Evolutionary conservation across 2,113 vertebrate genomes (phyloP).

Genomic region (Urocitellus parryii): DNA sequence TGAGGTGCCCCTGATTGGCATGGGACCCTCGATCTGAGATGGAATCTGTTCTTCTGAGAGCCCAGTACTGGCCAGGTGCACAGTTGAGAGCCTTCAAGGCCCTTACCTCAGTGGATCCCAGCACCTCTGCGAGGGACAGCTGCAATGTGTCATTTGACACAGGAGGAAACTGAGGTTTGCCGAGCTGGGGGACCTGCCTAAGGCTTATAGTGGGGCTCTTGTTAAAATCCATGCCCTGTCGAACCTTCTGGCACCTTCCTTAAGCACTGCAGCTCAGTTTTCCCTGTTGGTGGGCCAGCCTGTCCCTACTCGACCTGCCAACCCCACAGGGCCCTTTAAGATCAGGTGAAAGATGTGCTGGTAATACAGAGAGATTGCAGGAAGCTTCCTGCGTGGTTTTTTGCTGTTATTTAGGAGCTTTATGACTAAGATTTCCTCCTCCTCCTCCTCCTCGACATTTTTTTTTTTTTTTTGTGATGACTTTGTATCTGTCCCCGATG

Average conservation of each 20-base stretch:
- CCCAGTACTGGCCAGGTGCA: fast-evolving
- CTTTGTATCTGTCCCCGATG: neutral
- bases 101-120: neutral
- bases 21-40: neutral
- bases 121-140: no score
- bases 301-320: neutral
- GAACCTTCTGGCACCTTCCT: fast-evolving
- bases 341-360: neutral
- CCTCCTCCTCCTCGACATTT: neutral
- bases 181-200: neutral
- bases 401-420: neutral
- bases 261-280: neutral
- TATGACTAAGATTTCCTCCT: neutral
- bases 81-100: no score
- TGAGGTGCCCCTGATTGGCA: neutral
- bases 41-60: neutral
- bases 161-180: neutral
- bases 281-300: fast-evolving
- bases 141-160: neutral
- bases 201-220: fast-evolving
- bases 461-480: neutral
- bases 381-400: neutral
- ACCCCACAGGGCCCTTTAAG: neutral
- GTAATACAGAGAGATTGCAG: neutral
- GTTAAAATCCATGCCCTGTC: neutral